Evolutionary conservation across 2,888 invertebrate species (phyloP), one percentile per base, ranked within the genome.

Genomic region (Pilophorus perplexus): DNA sequence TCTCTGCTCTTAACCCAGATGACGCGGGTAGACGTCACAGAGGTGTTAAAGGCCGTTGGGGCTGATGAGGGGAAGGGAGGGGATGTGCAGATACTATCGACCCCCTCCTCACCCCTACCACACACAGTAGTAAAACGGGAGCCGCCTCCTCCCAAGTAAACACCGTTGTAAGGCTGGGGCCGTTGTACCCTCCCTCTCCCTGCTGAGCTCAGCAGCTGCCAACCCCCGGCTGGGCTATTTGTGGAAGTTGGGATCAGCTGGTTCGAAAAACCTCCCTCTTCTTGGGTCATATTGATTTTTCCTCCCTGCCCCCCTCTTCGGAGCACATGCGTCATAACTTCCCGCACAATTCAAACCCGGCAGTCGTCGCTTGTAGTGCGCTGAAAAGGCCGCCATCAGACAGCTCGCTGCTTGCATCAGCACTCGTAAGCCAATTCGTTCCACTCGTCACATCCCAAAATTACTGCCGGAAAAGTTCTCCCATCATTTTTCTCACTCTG

Each of bases 301-400:
- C 48, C 27, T 2, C 23, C 52, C 14, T 50, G 2, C 8, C 23
- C 52, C 20, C 12, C 25, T 3, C 48, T 1, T 48, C 48, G 20
- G 62, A 40, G 64, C 50, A 40, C 64, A 64, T 54, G 64, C 64
- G 64, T 64, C 64, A 25, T 52, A 37, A 52, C 38, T 54, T 64
- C 64, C 64, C 54, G 64, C 62, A 62, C 14, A 62, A 62, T 62
- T 62, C 48, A 62, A 62, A 62, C 48, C 62, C 42, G 5, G 5
- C 52, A 10, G 22, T 25, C 23, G 46, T 46, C n/a, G 25, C 14
- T 46, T 55, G 37, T 12, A 55, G 4, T 22, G 28, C 55, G 37
- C 18, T 18, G 4, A 14, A 2, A 2, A n/a, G n/a, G n/a, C n/a
- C n/a, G n/a, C n/a, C n/a, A n/a, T n/a, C n/a, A n/a, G n/a, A n/a